Conservation (phyloP, 2,888 invertebrate species). For the Oxyteleia sp. region DNA sequence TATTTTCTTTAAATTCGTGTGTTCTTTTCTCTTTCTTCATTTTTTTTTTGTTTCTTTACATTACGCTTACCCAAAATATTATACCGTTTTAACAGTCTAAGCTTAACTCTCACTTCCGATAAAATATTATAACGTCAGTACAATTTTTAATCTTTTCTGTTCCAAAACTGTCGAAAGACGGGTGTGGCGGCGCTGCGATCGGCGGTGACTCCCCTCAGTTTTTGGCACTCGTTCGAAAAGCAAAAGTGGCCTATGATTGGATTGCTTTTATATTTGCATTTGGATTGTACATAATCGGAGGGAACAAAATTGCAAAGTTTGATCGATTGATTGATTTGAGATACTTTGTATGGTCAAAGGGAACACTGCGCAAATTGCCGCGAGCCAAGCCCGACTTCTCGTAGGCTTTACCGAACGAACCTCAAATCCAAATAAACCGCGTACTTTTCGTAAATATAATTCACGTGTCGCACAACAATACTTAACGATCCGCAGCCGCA, state of each 20-base stretch:
- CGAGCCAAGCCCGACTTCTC: neutral
- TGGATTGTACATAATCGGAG: neutral
- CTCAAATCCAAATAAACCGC: constrained; percentile 27
- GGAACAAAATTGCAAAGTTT: neutral
- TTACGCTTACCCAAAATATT: constrained; percentile 84
- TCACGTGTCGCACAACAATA: constrained; percentile 30
- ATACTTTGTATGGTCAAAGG: neutral
- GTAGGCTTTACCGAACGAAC: constrained; percentile 19
- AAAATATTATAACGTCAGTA: constrained; percentile 82
- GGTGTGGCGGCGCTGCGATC: constrained; percentile 14
- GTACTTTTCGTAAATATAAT: constrained; percentile 31
- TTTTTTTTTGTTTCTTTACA: constrained; percentile 72
- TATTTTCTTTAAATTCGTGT: constrained; percentile 70
- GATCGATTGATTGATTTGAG: neutral
- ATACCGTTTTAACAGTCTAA: constrained; percentile 85
- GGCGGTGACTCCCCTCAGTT: neutral
- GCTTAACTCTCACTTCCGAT: constrained; percentile 83
- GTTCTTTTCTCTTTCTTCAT: too few species aligned
- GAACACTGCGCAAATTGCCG: neutral
- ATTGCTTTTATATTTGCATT: neutral
- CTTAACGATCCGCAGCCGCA: constrained; percentile 10
- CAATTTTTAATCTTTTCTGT: constrained; percentile 76
- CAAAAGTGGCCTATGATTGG: neutral
- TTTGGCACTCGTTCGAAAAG: constrained; percentile 26
- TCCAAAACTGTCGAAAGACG: neutral